Percentiles rank a stretch among this genome's conserved stretches.
Evolutionary conservation across 92 coral and sea anemone genomes (phyloP).

Genomic region (Nematostella vectensis): DNA sequence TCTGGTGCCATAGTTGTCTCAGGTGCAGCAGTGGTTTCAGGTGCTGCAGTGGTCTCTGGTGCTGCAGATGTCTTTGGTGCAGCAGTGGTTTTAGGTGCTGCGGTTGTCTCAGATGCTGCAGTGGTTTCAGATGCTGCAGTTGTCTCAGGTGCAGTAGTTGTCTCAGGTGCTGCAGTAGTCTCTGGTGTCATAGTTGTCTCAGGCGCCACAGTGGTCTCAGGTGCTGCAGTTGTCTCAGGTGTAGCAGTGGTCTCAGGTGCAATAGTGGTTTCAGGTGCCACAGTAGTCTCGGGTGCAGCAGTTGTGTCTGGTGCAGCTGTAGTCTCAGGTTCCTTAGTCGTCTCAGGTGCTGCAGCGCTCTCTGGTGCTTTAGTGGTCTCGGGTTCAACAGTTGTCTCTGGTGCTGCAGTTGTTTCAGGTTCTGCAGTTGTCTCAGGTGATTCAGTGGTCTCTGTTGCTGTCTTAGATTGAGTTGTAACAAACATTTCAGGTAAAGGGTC

Average conservation of each 20-base stretch:
- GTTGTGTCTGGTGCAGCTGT: background rate
- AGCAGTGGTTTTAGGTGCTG: conserved; percentile 8
- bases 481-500: conserved; percentile 8
- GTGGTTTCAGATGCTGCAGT: conserved; percentile 8
- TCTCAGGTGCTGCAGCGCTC: conserved; percentile 5
- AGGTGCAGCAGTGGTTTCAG: conserved; percentile 6
- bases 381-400: conserved; percentile 4
- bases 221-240: background rate
- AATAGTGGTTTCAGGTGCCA: conserved; percentile 1
- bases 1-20: conserved; percentile 3
- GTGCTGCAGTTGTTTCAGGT: conserved; percentile 6
- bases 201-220: background rate
- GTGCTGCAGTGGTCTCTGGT: conserved; percentile 1
- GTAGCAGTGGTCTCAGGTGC: conserved; percentile 2
- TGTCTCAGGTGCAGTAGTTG: background rate
- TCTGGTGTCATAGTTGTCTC: background rate
- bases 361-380: conserved; percentile 2
- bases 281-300: conserved; percentile 3
- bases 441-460: conserved; percentile 15
- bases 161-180: conserved; percentile 5
- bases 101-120: conserved; percentile 18
- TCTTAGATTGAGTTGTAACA: conserved; percentile 16
- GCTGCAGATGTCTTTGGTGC: conserved; percentile 1
- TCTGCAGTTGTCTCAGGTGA: conserved; percentile 3
- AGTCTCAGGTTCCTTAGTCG: conserved; percentile 6